Conservation (phyloP, 1,140 invertebrate species). For the Micrasema longulum region DNA sequence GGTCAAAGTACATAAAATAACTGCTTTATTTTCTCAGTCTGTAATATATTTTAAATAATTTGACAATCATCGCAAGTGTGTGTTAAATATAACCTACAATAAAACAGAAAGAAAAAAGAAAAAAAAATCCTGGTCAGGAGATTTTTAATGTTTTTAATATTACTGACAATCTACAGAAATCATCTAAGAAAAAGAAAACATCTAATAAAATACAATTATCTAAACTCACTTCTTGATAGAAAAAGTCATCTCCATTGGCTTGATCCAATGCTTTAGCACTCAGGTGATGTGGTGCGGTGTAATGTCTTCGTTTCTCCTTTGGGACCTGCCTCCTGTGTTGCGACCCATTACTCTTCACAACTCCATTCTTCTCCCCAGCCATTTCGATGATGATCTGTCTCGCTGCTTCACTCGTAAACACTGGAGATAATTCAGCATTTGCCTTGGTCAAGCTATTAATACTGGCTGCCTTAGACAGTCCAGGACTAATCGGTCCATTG, state of each 20-base stretch:
- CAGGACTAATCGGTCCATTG: conserved; percentile 50
- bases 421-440: conserved; percentile 67
- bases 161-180: too few relatives aligned
- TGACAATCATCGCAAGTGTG: too few relatives aligned
- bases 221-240: conserved; percentile 68
- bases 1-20: too few relatives aligned
- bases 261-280: conserved; percentile 71
- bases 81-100: too few relatives aligned
- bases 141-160: too few relatives aligned
- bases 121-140: too few relatives aligned
- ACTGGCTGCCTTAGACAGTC: conserved; percentile 46
- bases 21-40: too few relatives aligned
- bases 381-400: conserved; percentile 88
- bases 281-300: conserved; percentile 84
- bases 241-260: conserved; percentile 66
- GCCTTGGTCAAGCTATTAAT: conserved; percentile 47
- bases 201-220: too few relatives aligned
- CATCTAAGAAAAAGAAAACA: too few relatives aligned
- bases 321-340: conserved; percentile 76
- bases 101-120: too few relatives aligned
- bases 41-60: too few relatives aligned
- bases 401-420: conserved; percentile 88
- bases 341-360: conserved; percentile 59
- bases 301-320: conserved; percentile 85
- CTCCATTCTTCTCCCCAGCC: conserved; percentile 69